Base-by-base conservation (phyloP, 2,113 vertebrate species). In the Coturnix japonica region DNA sequence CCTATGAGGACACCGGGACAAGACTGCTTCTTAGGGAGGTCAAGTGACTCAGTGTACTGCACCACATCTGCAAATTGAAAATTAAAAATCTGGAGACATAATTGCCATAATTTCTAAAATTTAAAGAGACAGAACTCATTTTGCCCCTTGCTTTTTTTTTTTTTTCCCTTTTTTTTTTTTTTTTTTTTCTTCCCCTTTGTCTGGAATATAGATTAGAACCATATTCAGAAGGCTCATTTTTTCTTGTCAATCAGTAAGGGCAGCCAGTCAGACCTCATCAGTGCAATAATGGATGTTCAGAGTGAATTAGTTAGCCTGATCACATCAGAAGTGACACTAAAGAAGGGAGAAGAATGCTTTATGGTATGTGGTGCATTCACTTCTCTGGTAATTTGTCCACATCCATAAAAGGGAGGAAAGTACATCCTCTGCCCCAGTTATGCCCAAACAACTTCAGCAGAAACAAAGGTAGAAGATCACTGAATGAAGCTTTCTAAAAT, bases 191-290 rank as follows among this genome's bases (percentile, higher is more conserved):
- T 18, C 9, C 17, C 53, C 53, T 64, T 94, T 94, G 49, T 73
- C 80, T 95, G 85, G 49, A 92, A 93, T 85, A 89, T 69, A 92
- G 85, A 94, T 93, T 92, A 93, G 70, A 90, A 91, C 49, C 37
- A 60, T 76, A 93, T 90, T 95, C 85, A 53, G 72, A 93, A 92
- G 37, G 30, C 83, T 97, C 93, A 91, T 95, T 95, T 97, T 95
- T 95, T 70, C 82, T 90, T 96, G 96, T 96, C 96, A 93, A 90
- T 97, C 96, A 96, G 90, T 73, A 91, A 94, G 94, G 92, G 89
- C 85, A 94, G 53, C 53, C 89, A 96, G 96, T 96, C 93, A 95
- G 92, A 94, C 93, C 82, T 96, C 92, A 95, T 97, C 96, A 96
- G 85, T 78, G 82, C 92, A 94, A 93, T 95, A 97, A 95, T 95